Evolutionary conservation across 2,113 vertebrate genomes (phyloP).

Genomic region (Petromus typicus): DNA sequence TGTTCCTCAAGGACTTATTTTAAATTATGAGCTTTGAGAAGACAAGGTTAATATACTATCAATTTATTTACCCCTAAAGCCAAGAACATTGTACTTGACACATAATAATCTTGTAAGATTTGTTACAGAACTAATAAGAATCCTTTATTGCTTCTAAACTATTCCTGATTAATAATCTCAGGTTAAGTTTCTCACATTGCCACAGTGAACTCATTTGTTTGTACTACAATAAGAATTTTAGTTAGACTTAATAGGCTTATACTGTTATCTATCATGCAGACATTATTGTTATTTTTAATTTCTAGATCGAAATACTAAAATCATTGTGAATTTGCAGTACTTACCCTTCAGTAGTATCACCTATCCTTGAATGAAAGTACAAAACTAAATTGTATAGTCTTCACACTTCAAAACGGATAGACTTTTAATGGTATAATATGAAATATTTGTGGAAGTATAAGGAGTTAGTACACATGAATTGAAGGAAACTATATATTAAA

Average conservation of each 20-base stretch:
- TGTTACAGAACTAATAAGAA: neutral
- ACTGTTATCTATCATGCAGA: neutral
- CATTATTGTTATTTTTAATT: neutral
- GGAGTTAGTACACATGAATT: neutral
- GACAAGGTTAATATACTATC: neutral
- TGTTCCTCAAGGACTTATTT: neutral
- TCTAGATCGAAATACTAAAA: neutral
- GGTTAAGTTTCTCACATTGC: neutral
- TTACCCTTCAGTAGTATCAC: neutral
- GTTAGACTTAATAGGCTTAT: neutral
- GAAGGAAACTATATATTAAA: neutral
- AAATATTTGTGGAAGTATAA: neutral
- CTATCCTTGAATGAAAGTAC: too few relatives aligned
- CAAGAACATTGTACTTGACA: neutral
- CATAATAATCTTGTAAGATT: neutral
- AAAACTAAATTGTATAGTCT: neutral
- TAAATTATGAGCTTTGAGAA: neutral
- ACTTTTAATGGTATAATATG: neutral
- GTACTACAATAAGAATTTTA: slow-evolving; percentile 22
- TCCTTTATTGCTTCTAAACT: neutral
- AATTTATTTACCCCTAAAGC: neutral
- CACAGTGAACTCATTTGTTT: neutral
- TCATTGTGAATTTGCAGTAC: neutral
- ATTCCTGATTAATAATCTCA: neutral
- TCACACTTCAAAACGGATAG: neutral